A percentile compares a stretch with the other conserved stretches of the same genome.
Conservation (phyloP, 2,888 invertebrate genomes). For the Cephus pygmeus region DNA sequence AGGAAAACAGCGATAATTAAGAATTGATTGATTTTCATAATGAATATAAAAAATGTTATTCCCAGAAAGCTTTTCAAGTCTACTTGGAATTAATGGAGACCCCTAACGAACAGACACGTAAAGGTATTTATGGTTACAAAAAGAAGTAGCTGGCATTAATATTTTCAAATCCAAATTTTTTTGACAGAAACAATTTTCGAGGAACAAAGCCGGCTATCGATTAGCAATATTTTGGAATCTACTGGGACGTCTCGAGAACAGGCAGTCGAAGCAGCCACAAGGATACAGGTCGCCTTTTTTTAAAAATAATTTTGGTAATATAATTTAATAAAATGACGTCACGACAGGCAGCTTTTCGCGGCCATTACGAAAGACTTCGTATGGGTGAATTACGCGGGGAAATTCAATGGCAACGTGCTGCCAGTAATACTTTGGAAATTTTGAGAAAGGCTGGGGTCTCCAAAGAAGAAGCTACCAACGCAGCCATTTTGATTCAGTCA, state of each 20-base stretch:
- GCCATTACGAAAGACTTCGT: constrained; percentile 51
- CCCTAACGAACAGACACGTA: constrained; percentile 29
- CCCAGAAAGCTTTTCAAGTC: constrained; percentile 48
- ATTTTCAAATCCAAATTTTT: constrained; percentile 11
- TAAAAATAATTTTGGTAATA: neutral
- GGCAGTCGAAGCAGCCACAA: constrained; percentile 46
- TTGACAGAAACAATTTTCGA: constrained; percentile 6
- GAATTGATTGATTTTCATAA: constrained; percentile 19
- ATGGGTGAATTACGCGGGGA: constrained; percentile 46
- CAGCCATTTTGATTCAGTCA: constrained; percentile 46
- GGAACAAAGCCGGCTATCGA: constrained; percentile 38
- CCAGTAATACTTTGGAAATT: constrained; percentile 50
- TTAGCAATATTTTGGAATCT: constrained; percentile 44
- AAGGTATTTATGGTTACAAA: constrained; percentile 29
- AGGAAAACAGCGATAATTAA: constrained; percentile 12
- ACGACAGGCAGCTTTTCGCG: constrained; percentile 50
- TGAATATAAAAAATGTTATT: neutral
- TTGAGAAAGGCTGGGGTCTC: constrained; percentile 49
- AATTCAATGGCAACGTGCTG: constrained; percentile 54
- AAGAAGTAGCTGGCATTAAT: neutral
- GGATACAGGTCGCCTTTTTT: constrained; percentile 47
- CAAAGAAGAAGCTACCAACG: constrained; percentile 43
- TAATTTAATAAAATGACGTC: neutral
- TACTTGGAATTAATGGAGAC: constrained; percentile 48
- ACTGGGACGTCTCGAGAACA: constrained; percentile 39